Base-by-base conservation (phyloP, 2,113 vertebrate genomes). In the Carassius carassius region DNA sequence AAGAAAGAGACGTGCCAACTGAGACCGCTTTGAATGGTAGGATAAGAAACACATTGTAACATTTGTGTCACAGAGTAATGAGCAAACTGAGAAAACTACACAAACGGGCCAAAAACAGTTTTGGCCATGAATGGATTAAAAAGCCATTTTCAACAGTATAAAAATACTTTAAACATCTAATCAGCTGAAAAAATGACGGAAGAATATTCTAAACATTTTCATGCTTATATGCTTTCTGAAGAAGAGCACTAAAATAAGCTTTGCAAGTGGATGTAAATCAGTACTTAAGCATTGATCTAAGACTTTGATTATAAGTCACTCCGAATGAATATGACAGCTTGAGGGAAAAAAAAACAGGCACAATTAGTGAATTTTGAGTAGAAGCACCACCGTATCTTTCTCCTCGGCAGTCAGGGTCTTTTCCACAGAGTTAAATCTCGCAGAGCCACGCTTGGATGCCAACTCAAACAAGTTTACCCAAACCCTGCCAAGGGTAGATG, bases 381-480 rank as follows among this genome's bases (percentile, higher is more conserved):
- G 21, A 82, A 73, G 65, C 65, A 72, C 35, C 74, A 62, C 63
- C 7, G 10, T 81, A 69, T 58, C 47, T 80, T 67, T 63, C 19
- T 67, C 62, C 58, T 58, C 44, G 49, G 13, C 19, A 17, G 41
- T 35, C 25, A 84, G 37, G 51, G 58, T 29, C 51, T 72, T 51
- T 76, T 74, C 75, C 23, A 35, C 41, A 21, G 63, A 86, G 60
- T 80, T 73, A 82, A 86, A 86, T 84, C 56, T 79, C 25, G 49
- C 85, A 87, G 37, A 72, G 62, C 35, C 54, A 21, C 17, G n/a
- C 65, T 60, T 13, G 29, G 19, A 82, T 87, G 86, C 84, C 84
- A 87, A 86, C 78, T 82, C 60, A 87, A 89, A 86, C 84, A 89
- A 86, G 78, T 81, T 86, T 86, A 89, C 84, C 86, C 84, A 63